Percentiles rank a stretch among this genome's conserved stretches.
Evolutionary conservation across 2,113 vertebrate species (phyloP).

Genomic region (Syngnathus scovelli): DNA sequence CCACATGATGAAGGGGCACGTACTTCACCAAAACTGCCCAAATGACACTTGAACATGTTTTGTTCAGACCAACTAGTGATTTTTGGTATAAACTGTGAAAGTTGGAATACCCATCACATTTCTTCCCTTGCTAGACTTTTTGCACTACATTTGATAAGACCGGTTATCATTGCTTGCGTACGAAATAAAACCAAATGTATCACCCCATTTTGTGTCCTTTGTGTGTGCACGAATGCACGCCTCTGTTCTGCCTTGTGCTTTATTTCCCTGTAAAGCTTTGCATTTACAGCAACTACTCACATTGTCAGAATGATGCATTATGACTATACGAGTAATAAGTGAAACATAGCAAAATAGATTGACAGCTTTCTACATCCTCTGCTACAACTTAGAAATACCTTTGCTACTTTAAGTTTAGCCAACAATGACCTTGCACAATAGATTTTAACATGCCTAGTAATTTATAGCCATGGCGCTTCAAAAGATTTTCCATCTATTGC

Average conservation of each 20-base stretch:
- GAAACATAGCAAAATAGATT: too few species aligned
- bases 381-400: neutral
- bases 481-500: too few species aligned
- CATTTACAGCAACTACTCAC: neutral
- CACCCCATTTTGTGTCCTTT: constrained; percentile 34
- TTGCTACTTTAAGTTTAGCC: too few species aligned
- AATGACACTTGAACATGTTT: constrained; percentile 32
- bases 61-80: constrained; percentile 16
- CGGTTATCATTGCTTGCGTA: constrained; percentile 53
- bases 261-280: neutral
- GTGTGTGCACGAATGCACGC: constrained; percentile 2
- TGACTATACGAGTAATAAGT: too few species aligned
- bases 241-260: constrained; percentile 3
- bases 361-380: neutral
- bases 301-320: neutral
- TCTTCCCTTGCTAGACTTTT: constrained; percentile 31
- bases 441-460: too few species aligned
- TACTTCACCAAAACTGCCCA: constrained; percentile 32
- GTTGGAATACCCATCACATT: constrained; percentile 26
- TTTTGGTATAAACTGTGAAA: constrained; percentile 29
- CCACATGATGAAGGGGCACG: constrained; percentile 40
- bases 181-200: constrained; percentile 62
- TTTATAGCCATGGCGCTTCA: too few species aligned
- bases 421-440: too few species aligned
- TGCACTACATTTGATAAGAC: constrained; percentile 56